A percentile compares a stretch with the other conserved stretches of the same genome.
Conservation (phyloP, 2,888 invertebrate species). For the Loripinus fragilis region DNA sequence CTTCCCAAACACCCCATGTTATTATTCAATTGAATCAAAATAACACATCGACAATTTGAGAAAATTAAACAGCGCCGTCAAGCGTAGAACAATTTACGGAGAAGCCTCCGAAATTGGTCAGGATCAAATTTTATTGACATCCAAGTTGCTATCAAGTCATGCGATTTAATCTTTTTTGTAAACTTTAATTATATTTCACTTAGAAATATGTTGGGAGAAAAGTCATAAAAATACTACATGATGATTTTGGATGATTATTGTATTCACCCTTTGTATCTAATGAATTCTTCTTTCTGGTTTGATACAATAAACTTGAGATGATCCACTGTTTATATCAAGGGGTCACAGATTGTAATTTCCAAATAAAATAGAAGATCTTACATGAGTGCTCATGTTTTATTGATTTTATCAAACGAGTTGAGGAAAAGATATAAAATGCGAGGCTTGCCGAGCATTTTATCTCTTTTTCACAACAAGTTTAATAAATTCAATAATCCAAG, state of each 20-base stretch:
- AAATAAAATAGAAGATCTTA: no score
- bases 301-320: no score
- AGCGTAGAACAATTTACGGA: conserved; percentile 24
- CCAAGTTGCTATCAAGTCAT: conserved; percentile 50
- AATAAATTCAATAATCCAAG: no score
- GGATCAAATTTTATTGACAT: conserved; percentile 51
- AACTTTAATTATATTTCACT: conserved; percentile 63
- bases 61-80: conserved; percentile 21
- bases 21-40: conserved; percentile 21
- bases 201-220: conserved; percentile 27
- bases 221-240: background rate
- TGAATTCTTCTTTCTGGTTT: no score
- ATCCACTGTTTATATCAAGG: no score
- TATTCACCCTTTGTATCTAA: background rate
- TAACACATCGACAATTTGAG: conserved; percentile 18
- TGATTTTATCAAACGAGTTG: no score
- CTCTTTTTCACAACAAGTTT: no score
- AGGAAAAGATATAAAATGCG: no score
- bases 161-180: conserved; percentile 50
- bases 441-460: no score
- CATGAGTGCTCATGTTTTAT: no score
- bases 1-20: background rate
- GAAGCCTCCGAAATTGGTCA: conserved; percentile 37
- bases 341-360: no score
- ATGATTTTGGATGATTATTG: background rate